phyloP scores from a whole-genome alignment of 2,797 vertebrate genomes.

The Toxotes lorentzi region DNA sequence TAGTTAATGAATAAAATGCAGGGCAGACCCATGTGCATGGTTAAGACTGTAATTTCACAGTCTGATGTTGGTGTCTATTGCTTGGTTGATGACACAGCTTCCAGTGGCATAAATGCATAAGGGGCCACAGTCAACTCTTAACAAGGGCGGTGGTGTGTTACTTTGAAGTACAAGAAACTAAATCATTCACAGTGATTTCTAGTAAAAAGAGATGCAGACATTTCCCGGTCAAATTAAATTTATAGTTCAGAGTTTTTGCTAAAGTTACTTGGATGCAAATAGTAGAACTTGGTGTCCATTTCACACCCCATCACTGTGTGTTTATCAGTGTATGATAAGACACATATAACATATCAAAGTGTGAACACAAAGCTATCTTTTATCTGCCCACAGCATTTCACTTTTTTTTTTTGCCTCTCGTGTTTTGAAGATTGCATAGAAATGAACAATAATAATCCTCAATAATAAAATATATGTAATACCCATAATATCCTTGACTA shows the following conservation, averaged over 20 bases:
- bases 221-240: neutral
- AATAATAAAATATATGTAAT: neutral
- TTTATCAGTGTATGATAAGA: no score
- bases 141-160: slow-evolving; percentile 13
- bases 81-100: slow-evolving; percentile 42
- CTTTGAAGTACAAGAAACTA: neutral
- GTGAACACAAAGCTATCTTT: neutral
- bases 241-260: neutral
- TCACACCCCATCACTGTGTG: neutral
- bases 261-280: neutral
- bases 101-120: neutral
- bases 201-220: neutral
- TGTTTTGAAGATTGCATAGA: neutral
- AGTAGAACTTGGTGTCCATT: neutral
- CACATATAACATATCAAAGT: neutral
- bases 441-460: no score
- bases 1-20: neutral
- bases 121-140: slow-evolving; percentile 16
- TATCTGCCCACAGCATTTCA: neutral
- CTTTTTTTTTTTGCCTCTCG: neutral
- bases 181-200: neutral
- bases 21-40: neutral
- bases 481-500: neutral
- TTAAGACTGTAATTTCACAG: slow-evolving; percentile 11
- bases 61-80: neutral